Percentiles rank a stretch among this genome's conserved stretches.
Conservation (phyloP, 2,113 vertebrate species). For the Ailurus styani region DNA sequence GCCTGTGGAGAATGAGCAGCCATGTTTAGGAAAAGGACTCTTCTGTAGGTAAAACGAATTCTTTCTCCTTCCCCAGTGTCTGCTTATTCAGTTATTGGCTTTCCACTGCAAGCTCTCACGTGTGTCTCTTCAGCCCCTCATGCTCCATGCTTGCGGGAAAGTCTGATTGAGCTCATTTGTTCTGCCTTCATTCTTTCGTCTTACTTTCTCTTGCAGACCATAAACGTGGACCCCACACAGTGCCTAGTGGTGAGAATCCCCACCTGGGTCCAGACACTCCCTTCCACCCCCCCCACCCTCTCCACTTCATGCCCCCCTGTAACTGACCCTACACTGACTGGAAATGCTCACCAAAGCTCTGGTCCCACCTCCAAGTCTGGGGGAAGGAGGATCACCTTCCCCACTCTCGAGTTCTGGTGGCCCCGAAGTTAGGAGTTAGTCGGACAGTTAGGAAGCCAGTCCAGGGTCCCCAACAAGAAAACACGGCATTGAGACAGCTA, state of each 20-base stretch:
- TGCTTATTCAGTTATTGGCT: fast-evolving
- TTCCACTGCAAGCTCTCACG: fast-evolving
- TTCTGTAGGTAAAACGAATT: fast-evolving
- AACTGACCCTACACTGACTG: fast-evolving
- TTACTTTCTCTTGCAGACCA: not conserved
- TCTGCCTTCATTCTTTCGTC: fast-evolving
- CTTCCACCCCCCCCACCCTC: no score
- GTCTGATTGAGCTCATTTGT: fast-evolving
- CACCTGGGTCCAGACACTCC: fast-evolving
- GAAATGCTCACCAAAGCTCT: not conserved
- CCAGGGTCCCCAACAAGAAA: not conserved
- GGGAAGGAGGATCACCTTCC: not conserved
- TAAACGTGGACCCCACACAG: not conserved
- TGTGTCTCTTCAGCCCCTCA: not conserved
- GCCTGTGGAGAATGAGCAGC: fast-evolving
- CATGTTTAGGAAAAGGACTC: fast-evolving
- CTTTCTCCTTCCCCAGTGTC: fast-evolving
- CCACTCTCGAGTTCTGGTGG: not conserved
- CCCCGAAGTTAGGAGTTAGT: not conserved
- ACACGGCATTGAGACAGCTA: fast-evolving
- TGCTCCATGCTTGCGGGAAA: fast-evolving
- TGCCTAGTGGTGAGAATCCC: not conserved
- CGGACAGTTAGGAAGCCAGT: not conserved
- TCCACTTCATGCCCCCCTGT: no score
- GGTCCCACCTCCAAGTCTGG: not conserved